These are phyloP conservation scores for Coturnix japonica DNA, from an alignment of 2,113 vertebrate genomes.

Conservation along the genomic window DNA sequence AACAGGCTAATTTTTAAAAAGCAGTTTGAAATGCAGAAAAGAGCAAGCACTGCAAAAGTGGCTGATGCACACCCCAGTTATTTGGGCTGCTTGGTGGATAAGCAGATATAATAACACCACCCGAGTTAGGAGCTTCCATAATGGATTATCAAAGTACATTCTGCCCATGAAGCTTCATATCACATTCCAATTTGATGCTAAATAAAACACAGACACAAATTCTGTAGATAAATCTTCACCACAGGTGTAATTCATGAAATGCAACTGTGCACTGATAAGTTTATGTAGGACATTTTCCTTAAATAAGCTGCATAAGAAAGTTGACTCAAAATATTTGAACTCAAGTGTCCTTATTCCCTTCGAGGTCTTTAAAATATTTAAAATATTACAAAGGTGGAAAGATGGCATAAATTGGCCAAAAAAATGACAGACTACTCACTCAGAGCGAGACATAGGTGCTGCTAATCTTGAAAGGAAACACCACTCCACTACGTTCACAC, in stretches of 20 bases:
- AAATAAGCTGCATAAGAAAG: neutral
- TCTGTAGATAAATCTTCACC: neutral
- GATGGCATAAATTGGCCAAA: too few relatives aligned
- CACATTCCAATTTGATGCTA: neutral
- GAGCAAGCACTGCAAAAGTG: neutral
- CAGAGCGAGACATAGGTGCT: neutral
- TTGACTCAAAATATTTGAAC: neutral
- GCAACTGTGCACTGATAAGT: neutral
- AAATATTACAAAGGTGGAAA: too few relatives aligned
- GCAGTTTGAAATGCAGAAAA: neutral
- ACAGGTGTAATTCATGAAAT: neutral
- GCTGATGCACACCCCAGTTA: neutral
- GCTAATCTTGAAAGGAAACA: neutral
- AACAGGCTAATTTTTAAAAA: neutral
- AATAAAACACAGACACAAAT: conserved; percentile 23
- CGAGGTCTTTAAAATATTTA: too few relatives aligned
- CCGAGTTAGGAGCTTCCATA: neutral
- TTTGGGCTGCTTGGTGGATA: neutral
- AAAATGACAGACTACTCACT: too few relatives aligned
- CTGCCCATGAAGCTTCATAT: neutral
- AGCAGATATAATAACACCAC: neutral
- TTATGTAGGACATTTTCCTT: neutral
- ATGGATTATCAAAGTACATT: neutral
- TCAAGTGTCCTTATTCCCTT: neutral
- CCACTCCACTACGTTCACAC: too few relatives aligned